Evolutionary conservation across 2,797 vertebrate genomes (phyloP), one percentile per base, ranked within the genome.

Genomic region (Enteromius mattozi): DNA sequence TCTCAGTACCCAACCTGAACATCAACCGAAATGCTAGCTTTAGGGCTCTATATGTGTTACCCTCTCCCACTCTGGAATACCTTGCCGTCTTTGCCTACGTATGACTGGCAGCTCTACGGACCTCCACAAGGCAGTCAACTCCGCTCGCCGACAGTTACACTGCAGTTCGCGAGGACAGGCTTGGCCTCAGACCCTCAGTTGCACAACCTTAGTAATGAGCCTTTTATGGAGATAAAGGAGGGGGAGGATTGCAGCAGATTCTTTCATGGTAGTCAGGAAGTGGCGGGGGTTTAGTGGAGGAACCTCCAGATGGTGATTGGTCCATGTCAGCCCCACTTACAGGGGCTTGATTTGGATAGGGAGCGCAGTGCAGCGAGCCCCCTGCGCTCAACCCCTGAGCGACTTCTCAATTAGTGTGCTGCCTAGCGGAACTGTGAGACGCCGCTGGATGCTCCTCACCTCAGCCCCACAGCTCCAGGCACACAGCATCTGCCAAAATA

Each of bases 331-430:
- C 93, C 93, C 83, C 88, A 91, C 95, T 96, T 96, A 95, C 92
- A 94, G 87, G 59, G 86, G 61, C 93, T 95, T 95, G 95, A 95
- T 96, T 96, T 96, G 92, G 92, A 93, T 91, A 91, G 93, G 94
- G 93, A 92, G 94, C 91, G 88, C 83, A 81, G 90, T 91, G 92
- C 90, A 93, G 90, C 87, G 86, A 94, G 92, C 91, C 93, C 92
- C 92, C 93, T 94, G 92, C 89, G 79, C 94, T 90, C 86, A 93
- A 92, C 92, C 95, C 96, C 92, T 87, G 89, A 96, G 92, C 93
- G 94, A 93, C 95, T 96, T 94, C 96, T 96, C 96, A 95, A 94
- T 97, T 97, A 97, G 95, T 91, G 93, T 93, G 94, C 95, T 94
- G 95, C 95, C 95, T 96, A 92, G 93, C 92, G 94, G 94, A 96